phyloP scores from a whole-genome alignment of 2,797 vertebrate genomes.

The Mus minutoides region DNA sequence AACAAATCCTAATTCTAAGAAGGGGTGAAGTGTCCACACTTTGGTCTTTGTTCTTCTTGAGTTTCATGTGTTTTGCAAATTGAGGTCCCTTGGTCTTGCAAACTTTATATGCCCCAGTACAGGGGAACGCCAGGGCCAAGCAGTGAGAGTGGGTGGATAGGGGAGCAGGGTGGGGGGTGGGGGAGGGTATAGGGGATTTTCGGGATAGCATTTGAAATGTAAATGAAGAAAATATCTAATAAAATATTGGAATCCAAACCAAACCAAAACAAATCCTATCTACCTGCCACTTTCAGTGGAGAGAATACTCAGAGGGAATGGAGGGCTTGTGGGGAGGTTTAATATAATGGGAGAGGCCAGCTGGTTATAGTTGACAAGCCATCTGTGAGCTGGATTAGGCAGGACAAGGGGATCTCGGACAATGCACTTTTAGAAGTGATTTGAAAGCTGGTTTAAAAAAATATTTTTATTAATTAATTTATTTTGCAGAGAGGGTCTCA shows the following conservation, averaged over 20 bases:
- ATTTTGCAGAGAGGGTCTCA: neutral
- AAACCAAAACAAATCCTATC: constrained; percentile 22
- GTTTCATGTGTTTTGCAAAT: too few species aligned
- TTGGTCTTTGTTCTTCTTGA: too few species aligned
- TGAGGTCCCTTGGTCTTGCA: too few species aligned
- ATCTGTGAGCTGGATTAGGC: neutral
- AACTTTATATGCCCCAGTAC: too few species aligned
- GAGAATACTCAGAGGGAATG: neutral
- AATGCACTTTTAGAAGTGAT: neutral
- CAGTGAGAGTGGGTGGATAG: too few species aligned
- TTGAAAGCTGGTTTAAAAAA: neutral
- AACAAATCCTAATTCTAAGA: constrained; percentile 17
- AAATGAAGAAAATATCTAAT: too few species aligned
- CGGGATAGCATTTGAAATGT: too few species aligned
- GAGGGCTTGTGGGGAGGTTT: neutral
- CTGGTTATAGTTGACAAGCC: neutral
- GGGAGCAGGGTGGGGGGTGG: too few species aligned
- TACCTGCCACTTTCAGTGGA: neutral
- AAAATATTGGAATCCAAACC: too few species aligned
- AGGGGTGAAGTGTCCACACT: too few species aligned
- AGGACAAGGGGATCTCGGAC: neutral
- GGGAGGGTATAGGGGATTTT: too few species aligned
- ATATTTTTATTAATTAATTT: neutral
- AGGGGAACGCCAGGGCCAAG: too few species aligned
- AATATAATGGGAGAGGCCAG: neutral